Evolutionary conservation across 1,140 invertebrate genomes (phyloP), one percentile per base, ranked within the genome.

Genomic region (Hycleus cichorii): DNA sequence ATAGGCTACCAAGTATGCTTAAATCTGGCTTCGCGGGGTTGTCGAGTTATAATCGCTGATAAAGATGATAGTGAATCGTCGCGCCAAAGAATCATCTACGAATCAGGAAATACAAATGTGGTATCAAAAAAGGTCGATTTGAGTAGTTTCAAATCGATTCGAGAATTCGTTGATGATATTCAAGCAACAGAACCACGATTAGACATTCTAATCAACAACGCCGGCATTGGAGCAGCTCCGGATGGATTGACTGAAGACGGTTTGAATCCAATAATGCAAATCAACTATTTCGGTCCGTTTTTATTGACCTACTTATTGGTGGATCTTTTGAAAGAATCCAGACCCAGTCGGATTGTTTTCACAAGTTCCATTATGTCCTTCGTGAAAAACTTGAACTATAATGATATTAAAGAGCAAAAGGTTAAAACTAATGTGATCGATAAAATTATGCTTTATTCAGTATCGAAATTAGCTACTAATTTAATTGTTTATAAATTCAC

Each of bases 191-290:
- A 90, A 72, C 58, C 73, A 1, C 77, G 77, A 60, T 64, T 94
- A 1, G 84, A 94, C 71, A 85, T 93, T 4, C 72, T 94, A 2
- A 82, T 94, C 39, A 90, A 93, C 69, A 94, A 93, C 74, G 90
- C 90, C 2, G 89, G 86, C 1, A 10, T 47, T 48, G 83, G 80
- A 40, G 59, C 64, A 5, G n/a, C 70, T 3, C 45, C 38, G 3
- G 49, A 70, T 26, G 62, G 65, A 26, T 39, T 50, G 9, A 79
- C 78, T n/a, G 74, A 74, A 25, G 80, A 83, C 67, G 77, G 77
- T 6, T 66, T 80, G 11, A 75, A 80, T 54, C 59, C 71, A 9
- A 66, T 72, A 4, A 79, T 79, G 72, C 77, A 77, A 45, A 67
- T 75, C 9, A 82, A 83, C 62, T 73, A 81, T 66, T 74, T 80